A percentile compares a stretch with the other conserved stretches of the same genome.
Evolutionary conservation across 1,140 invertebrate species (phyloP).

Genomic region (Plectrocnemia conspersa): DNA sequence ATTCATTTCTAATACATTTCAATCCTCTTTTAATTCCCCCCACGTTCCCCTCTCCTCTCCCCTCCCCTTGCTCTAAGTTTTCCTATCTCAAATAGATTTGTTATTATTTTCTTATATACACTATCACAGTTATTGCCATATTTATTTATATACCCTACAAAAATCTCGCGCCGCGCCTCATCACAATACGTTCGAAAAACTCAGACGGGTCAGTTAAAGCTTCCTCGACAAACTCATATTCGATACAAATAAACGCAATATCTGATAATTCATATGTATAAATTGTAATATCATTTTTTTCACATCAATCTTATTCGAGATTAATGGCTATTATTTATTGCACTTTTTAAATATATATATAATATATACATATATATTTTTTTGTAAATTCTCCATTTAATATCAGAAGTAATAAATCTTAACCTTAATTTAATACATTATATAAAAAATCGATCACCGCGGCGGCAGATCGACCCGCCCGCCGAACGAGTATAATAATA

Average conservation of each 20-base stretch:
- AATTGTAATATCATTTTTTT: constrained; percentile 24
- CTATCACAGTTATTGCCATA: constrained; percentile 35
- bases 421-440: constrained; percentile 32
- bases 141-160: constrained; percentile 23
- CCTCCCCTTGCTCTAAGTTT: no score
- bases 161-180: neutral
- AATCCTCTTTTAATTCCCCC: neutral
- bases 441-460: constrained; percentile 24
- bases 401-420: constrained; percentile 34
- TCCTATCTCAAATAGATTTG: constrained; percentile 22
- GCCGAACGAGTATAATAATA: no score
- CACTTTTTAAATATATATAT: constrained; percentile 29
- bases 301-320: constrained; percentile 26
- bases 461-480: constrained; percentile 19
- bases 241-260: constrained; percentile 37
- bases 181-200: neutral
- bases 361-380: constrained; percentile 17
- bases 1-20: constrained; percentile 33
- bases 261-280: constrained; percentile 29
- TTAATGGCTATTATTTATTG: constrained; percentile 36
- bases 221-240: constrained; percentile 27
- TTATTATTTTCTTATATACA: constrained; percentile 28
- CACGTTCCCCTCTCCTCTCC: neutral
- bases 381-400: constrained; percentile 32
- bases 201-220: neutral